phyloP scores from a whole-genome alignment of 2,888 invertebrate genomes.

The Heteromurus nitidus region DNA sequence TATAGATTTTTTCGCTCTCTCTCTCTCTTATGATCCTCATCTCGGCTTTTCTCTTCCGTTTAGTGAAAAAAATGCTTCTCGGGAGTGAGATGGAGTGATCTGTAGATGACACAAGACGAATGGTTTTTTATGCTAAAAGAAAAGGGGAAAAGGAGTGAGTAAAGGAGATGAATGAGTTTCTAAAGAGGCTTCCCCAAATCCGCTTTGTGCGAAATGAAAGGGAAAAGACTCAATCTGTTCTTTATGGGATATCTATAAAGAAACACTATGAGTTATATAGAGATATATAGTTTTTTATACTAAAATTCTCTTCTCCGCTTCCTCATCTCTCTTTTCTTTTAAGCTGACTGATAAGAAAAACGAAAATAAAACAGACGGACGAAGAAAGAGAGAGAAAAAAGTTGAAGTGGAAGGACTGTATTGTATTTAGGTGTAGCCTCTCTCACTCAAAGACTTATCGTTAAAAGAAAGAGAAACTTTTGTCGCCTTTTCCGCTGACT shows the following conservation, averaged over 20 bases:
- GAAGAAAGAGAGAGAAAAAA: slow-evolving; percentile 14
- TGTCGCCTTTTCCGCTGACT: slow-evolving; percentile 66
- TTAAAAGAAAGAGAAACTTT: slow-evolving; percentile 50
- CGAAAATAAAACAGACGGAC: slow-evolving; percentile 36
- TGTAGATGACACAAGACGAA: slow-evolving; percentile 71
- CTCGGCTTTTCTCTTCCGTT: slow-evolving; percentile 16
- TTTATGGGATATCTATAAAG: slow-evolving; percentile 61
- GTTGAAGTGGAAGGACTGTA: background rate
- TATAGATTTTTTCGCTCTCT: slow-evolving; percentile 13
- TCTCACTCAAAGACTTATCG: too few relatives aligned
- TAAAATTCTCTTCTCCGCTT: slow-evolving; percentile 14
- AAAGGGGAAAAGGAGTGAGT: slow-evolving; percentile 53
- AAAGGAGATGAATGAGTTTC: slow-evolving; percentile 65
- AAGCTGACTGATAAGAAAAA: slow-evolving; percentile 54
- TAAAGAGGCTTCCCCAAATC: slow-evolving; percentile 66
- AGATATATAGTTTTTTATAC: too few relatives aligned
- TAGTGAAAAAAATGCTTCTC: slow-evolving; percentile 33
- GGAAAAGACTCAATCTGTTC: slow-evolving; percentile 67
- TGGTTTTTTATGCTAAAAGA: slow-evolving; percentile 69
- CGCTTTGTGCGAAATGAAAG: slow-evolving; percentile 66
- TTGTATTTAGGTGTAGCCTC: too few relatives aligned
- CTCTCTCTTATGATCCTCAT: too few relatives aligned
- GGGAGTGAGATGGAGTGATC: slow-evolving; percentile 67
- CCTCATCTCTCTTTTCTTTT: slow-evolving; percentile 26
- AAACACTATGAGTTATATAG: too few relatives aligned